Conservation (phyloP, 2,888 invertebrate species). For the Drosophila putrida region DNA sequence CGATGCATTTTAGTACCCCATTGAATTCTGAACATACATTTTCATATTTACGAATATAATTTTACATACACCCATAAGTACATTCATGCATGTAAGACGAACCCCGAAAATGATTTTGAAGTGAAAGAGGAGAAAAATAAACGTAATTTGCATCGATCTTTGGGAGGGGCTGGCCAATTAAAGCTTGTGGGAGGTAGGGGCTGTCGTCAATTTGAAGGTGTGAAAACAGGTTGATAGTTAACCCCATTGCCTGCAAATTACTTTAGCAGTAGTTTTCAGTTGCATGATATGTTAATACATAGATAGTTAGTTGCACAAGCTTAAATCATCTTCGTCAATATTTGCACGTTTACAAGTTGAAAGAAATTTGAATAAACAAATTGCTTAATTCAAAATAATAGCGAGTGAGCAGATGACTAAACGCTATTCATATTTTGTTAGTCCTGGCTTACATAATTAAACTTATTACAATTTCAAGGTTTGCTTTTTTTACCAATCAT, state of each 20-base stretch:
- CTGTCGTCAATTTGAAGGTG: conserved; percentile 4
- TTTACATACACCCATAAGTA: neutral
- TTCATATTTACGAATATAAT: neutral
- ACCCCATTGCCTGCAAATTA: conserved; percentile 7
- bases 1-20: conserved; percentile 30
- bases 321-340: conserved; percentile 12
- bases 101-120: conserved; percentile 13
- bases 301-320: neutral
- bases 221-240: conserved; percentile 22
- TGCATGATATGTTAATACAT: neutral
- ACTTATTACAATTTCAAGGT: neutral
- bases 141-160: conserved; percentile 6
- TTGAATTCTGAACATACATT: conserved; percentile 15
- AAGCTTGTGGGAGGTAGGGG: neutral
- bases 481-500: neutral
- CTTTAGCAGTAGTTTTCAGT: conserved; percentile 2
- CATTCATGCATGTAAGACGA: conserved; percentile 3
- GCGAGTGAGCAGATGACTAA: neutral
- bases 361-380: neutral
- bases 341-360: conserved; percentile 21
- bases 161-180: conserved; percentile 9
- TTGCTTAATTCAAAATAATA: neutral
- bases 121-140: conserved; percentile 8
- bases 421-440: neutral
- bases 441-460: neutral